phyloP scores from a whole-genome alignment of 2,797 vertebrate species.

The Brachyalestes nurse region DNA sequence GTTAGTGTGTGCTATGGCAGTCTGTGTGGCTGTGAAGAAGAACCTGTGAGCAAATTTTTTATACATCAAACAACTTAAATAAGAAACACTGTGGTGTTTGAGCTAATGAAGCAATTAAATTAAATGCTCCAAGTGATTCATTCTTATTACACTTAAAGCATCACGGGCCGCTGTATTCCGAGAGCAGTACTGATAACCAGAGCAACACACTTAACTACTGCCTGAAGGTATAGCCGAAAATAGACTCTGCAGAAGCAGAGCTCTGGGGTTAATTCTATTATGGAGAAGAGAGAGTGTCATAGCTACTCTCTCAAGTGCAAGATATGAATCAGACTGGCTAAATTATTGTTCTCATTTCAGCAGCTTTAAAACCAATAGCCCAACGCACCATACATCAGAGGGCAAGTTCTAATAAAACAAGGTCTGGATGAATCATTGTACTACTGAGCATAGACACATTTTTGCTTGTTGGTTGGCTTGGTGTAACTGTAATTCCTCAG shows the following conservation, averaged over 20 bases:
- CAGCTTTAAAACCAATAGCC: slow-evolving; percentile 9
- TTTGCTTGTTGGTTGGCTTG: neutral
- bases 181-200: slow-evolving; percentile 21
- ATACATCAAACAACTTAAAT: neutral
- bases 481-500: neutral
- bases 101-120: neutral
- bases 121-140: neutral
- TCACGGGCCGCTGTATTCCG: slow-evolving; percentile 23
- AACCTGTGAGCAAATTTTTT: neutral
- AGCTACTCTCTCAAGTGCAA: neutral
- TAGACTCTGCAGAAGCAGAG: neutral
- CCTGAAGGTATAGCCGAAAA: slow-evolving; percentile 24
- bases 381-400: neutral
- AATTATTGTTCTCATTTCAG: slow-evolving; percentile 2
- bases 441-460: neutral
- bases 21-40: neutral
- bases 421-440: neutral
- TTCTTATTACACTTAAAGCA: neutral
- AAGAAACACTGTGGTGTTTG: neutral
- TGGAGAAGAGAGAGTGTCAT: neutral
- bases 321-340: neutral
- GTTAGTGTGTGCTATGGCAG: neutral
- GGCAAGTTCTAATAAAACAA: neutral
- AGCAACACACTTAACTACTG: slow-evolving; percentile 35
- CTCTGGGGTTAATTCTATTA: slow-evolving; percentile 14